phyloP scores from a whole-genome alignment of 2,888 invertebrate genomes.

The Drosophila monieri region DNA sequence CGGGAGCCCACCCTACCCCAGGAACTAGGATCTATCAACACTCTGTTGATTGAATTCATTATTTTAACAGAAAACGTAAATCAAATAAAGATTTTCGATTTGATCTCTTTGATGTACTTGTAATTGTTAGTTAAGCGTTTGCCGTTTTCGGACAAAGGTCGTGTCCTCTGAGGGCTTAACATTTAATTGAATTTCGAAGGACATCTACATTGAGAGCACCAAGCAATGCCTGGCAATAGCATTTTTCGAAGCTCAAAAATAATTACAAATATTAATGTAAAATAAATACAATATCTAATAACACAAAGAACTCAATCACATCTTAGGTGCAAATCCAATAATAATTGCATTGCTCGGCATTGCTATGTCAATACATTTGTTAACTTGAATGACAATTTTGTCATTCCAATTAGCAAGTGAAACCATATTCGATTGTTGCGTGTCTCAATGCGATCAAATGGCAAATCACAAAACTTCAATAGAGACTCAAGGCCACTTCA shows the following conservation, averaged over 20 bases:
- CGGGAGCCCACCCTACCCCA: not conserved
- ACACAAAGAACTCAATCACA: slow-evolving; percentile 20
- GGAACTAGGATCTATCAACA: slow-evolving; percentile 2
- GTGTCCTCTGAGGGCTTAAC: slow-evolving; percentile 40
- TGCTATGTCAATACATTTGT: slow-evolving; percentile 14
- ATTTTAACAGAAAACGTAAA: slow-evolving; percentile 9
- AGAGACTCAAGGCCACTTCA: slow-evolving; percentile 17
- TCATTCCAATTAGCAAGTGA: slow-evolving; percentile 45
- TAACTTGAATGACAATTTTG: slow-evolving; percentile 39
- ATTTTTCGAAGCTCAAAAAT: slow-evolving; percentile 34
- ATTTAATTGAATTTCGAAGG: slow-evolving; percentile 57
- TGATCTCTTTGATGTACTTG: slow-evolving; percentile 13
- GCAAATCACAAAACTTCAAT: slow-evolving; percentile 1
- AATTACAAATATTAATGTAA: slow-evolving; percentile 35
- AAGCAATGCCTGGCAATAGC: slow-evolving; percentile 23
- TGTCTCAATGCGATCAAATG: slow-evolving; percentile 12
- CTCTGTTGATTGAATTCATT: slow-evolving; percentile 17
- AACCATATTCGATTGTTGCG: slow-evolving; percentile 9
- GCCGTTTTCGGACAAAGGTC: slow-evolving; percentile 16
- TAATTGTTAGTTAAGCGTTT: slow-evolving; percentile 41
- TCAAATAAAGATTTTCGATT: slow-evolving; percentile 21
- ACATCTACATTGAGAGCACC: slow-evolving; percentile 23
- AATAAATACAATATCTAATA: slow-evolving; percentile 15
- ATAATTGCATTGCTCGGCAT: slow-evolving; percentile 57
- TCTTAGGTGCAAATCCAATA: slow-evolving; percentile 54